Evolutionary conservation across 2,888 invertebrate genomes (phyloP).

Genomic region (Rhimphoctona megacephalus): DNA sequence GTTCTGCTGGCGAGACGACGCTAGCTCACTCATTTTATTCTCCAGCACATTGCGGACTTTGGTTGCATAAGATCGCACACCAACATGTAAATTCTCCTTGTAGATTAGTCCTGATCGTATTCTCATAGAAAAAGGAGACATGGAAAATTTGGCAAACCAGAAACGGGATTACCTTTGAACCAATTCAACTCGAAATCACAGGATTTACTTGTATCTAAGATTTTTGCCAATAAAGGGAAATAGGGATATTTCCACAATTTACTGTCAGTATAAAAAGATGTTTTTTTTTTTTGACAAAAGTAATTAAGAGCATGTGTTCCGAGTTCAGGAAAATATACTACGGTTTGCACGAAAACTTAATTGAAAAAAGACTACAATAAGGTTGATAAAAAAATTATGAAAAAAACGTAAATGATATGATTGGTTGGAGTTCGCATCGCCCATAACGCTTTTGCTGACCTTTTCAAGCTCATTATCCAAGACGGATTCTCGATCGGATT

Average conservation of each 20-base stretch:
- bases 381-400: slow-evolving; percentile 3
- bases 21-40: slow-evolving; percentile 32
- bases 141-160: slow-evolving; percentile 51
- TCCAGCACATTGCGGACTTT: slow-evolving; percentile 27
- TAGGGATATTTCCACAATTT: neutral
- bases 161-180: slow-evolving; percentile 73
- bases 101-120: slow-evolving; percentile 1
- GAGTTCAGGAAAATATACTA: neutral
- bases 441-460: slow-evolving; percentile 43
- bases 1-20: slow-evolving; percentile 38
- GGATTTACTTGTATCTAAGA: slow-evolving; percentile 27
- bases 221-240: neutral
- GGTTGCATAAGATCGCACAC: slow-evolving; percentile 45
- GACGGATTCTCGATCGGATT: slow-evolving; percentile 51
- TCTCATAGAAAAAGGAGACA: slow-evolving; percentile 7
- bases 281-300: neutral
- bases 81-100: slow-evolving; percentile 22
- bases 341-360: neutral
- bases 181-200: slow-evolving; percentile 74
- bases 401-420: neutral
- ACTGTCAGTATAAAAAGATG: neutral
- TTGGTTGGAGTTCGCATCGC: slow-evolving; percentile 70
- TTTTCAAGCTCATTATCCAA: slow-evolving; percentile 49
- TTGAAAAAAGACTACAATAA: neutral
- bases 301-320: neutral